phyloP scores from a whole-genome alignment of 2,888 invertebrate species.

The Euzetes globulus region DNA sequence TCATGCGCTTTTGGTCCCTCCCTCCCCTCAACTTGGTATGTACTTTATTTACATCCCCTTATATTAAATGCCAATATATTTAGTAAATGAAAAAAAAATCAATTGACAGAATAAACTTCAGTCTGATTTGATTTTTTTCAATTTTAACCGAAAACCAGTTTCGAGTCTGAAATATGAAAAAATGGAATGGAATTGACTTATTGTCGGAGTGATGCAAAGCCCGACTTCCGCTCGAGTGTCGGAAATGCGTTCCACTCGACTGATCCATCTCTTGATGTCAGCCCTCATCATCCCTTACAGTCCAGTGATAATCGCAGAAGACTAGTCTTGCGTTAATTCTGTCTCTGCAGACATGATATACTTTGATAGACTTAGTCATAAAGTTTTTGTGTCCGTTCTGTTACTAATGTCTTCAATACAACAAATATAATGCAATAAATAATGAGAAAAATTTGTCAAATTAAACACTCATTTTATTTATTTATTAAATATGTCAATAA shows the following conservation, averaged over 20 bases:
- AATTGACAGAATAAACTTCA: neutral
- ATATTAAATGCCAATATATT: slow-evolving; percentile 24
- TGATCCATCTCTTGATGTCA: slow-evolving; percentile 16
- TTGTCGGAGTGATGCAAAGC: slow-evolving; percentile 8
- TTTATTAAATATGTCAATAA: slow-evolving; percentile 24
- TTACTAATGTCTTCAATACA: slow-evolving; percentile 23
- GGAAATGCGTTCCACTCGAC: slow-evolving; percentile 23
- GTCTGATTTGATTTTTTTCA: neutral
- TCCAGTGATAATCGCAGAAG: slow-evolving; percentile 22
- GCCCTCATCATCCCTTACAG: slow-evolving; percentile 23
- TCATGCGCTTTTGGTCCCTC: too few species aligned
- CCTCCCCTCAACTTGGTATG: too few species aligned
- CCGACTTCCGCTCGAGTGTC: slow-evolving; percentile 22
- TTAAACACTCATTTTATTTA: slow-evolving; percentile 18
- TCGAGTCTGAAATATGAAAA: neutral
- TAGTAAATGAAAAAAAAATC: neutral
- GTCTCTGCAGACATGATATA: neutral
- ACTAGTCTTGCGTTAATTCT: slow-evolving; percentile 27
- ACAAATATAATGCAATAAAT: slow-evolving; percentile 20
- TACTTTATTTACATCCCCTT: too few species aligned
- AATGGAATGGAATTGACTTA: slow-evolving; percentile 13
- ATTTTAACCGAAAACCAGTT: neutral
- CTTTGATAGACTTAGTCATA: neutral
- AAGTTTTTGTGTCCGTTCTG: slow-evolving; percentile 9
- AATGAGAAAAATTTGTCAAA: slow-evolving; percentile 22